Conservation (phyloP, 2,113 vertebrate genomes). For the Podocnemis expansa region DNA sequence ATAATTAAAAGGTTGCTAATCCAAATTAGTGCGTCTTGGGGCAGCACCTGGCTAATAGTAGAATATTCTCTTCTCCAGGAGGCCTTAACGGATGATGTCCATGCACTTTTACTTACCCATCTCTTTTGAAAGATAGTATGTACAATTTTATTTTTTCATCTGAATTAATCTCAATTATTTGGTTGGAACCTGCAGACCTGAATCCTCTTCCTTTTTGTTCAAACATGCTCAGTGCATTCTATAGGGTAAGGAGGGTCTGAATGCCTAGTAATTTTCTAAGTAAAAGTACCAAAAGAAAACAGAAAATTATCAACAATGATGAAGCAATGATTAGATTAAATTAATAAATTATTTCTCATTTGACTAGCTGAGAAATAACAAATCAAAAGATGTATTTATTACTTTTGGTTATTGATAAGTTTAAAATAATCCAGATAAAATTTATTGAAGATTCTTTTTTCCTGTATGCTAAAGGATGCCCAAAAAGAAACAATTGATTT, state of each 20-base stretch:
- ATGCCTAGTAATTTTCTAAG: neutral
- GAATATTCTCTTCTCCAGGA: neutral
- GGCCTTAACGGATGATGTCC: neutral
- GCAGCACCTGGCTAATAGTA: neutral
- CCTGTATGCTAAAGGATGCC: too few species aligned
- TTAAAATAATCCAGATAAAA: too few species aligned
- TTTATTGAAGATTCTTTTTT: too few species aligned
- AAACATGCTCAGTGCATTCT: neutral
- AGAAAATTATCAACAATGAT: too few species aligned
- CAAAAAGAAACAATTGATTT: too few species aligned
- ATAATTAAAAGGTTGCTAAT: neutral
- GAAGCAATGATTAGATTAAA: too few species aligned
- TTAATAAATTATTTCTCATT: too few species aligned
- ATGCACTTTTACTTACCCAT: neutral
- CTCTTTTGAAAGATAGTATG: neutral
- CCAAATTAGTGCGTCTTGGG: neutral
- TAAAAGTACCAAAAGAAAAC: too few species aligned
- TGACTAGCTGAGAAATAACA: too few species aligned
- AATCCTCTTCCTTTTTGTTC: neutral
- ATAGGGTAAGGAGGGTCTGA: neutral
- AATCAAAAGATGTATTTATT: too few species aligned
- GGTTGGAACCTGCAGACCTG: neutral
- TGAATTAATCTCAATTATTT: neutral
- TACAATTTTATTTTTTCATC: neutral
- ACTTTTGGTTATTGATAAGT: too few species aligned